A percentile compares a stretch with the other conserved stretches of the same genome.
phyloP scores from a whole-genome alignment of 1,140 invertebrate species.

The Drosophila ficusphila region DNA sequence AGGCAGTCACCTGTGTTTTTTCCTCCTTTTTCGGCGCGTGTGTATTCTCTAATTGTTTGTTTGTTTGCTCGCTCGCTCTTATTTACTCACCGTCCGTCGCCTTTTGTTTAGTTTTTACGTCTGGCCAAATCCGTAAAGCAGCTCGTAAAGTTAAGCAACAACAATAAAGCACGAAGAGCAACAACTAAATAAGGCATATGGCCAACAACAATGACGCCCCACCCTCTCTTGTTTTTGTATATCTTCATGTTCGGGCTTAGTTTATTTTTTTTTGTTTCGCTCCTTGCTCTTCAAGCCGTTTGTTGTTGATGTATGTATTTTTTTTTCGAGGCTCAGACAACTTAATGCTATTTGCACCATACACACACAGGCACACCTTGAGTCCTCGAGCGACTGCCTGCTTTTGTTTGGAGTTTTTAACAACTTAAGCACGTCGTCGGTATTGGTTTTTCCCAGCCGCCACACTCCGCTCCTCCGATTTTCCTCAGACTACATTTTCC shows the following conservation, averaged over 20 bases:
- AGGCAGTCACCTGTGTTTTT: constrained; percentile 49
- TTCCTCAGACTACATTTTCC: constrained; percentile 22
- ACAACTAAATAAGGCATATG: constrained; percentile 74
- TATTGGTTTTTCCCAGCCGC: constrained; percentile 74
- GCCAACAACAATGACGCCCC: constrained; percentile 51
- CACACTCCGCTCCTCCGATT: constrained; percentile 36
- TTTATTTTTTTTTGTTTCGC: constrained; percentile 26
- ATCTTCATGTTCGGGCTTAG: constrained; percentile 54
- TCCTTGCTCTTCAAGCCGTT: constrained; percentile 22
- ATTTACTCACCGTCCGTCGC: constrained; percentile 34
- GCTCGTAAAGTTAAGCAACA: constrained; percentile 72
- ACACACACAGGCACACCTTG: constrained; percentile 32
- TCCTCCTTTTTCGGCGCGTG: constrained; percentile 44
- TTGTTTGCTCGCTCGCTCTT: constrained; percentile 43
- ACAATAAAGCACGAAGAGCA: constrained; percentile 59
- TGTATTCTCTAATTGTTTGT: constrained; percentile 74
- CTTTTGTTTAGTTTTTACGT: constrained; percentile 81
- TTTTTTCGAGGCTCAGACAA: constrained; percentile 73
- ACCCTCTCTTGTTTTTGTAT: constrained; percentile 23
- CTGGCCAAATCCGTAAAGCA: constrained; percentile 75
- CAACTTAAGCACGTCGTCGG: constrained; percentile 80
- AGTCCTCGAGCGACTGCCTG: constrained; percentile 17
- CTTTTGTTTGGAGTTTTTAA: constrained; percentile 79
- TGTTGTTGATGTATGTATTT: constrained; percentile 15
- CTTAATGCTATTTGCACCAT: constrained; percentile 77